Evolutionary conservation across 2,797 vertebrate species (phyloP), one percentile per base, ranked within the genome.

Genomic region (Limosa lapponica): DNA sequence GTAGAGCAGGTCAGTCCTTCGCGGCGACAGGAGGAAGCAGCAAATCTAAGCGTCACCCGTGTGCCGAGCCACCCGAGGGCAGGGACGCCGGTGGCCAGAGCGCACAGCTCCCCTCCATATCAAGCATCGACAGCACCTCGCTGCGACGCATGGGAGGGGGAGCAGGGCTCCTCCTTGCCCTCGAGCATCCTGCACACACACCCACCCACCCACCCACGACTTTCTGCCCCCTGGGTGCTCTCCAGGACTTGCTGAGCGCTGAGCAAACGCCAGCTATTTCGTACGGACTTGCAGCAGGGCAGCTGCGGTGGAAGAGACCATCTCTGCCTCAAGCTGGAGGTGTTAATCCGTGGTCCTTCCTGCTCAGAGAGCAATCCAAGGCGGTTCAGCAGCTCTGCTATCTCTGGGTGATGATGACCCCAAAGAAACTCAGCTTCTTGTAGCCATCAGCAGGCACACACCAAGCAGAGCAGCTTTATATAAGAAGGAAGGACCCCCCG

Each of bases 1-100:
- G 87, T 61, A 90, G 48, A 61, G 39, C 37, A 43, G 39, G 41
- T 39, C 41, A 14, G 18, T 46, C 57, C 72, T 46, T n/a, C 1
- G 0, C 0, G 1, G 5, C 0, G 1, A 28, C 3, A 2, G 61
- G 41, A 74, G 37, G 57, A 64, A 82, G 51, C 62, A 52, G 57
- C 34, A 36, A 28, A 34, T 30, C 10, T 2, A 2, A 66, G 52
- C 3, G 0, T 20, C 20, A 28, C 34, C 59, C 2, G 0, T 5
- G 23, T 0, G 2, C 37, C 0, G 3, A 84, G 46, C 28, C 52
- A 62, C 7, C 0, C 0, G 3, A 36, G 36, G 64, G 61, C 0
- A 4, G 65, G 46, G 62, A 16, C 0, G 6, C 59, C 17, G 18
- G 16, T 28, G 74, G 39, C 46, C 2, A 0, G 55, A 77, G 55